Evolutionary conservation across 2,888 invertebrate species (phyloP).

Genomic region (Amiota communis): DNA sequence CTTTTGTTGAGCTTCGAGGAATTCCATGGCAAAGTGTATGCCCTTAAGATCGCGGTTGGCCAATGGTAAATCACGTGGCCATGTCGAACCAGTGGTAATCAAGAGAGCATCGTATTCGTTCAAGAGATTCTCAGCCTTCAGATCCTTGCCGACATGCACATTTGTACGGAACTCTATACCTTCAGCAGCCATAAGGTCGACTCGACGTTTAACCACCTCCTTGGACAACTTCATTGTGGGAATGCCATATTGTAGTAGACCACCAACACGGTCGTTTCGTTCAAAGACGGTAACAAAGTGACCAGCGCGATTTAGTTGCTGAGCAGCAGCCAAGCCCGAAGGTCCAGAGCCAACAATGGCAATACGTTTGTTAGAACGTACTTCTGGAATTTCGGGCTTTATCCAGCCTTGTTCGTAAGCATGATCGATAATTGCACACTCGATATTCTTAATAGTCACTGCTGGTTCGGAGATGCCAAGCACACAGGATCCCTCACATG

Average conservation of each 20-base stretch:
- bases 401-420: conserved; percentile 98
- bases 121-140: conserved; percentile 82
- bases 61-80: conserved; percentile 93
- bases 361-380: conserved; percentile 85
- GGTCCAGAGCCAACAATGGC: conserved; percentile 96
- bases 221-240: conserved; percentile 99
- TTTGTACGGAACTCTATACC: conserved; percentile 92
- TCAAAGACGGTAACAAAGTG: conserved; percentile 98
- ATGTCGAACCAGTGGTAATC: conserved; percentile 94
- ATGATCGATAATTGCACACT: conserved; percentile 98
- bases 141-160: conserved; percentile 92
- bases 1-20: conserved; percentile 97
- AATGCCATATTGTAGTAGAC: conserved; percentile 97
- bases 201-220: conserved; percentile 90
- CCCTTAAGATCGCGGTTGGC: conserved; percentile 91
- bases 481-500: conserved; percentile 99
- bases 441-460: conserved; percentile 99
- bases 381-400: conserved; percentile 82
- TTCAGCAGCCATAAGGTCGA: conserved; percentile 89
- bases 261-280: conserved; percentile 95
- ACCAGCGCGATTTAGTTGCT: conserved; percentile 95
- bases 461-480: conserved; percentile 95
- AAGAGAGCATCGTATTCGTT: conserved; percentile 88
- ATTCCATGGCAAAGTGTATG: conserved; percentile 98
- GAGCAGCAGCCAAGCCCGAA: conserved; percentile 95